Percentiles rank a stretch among this genome's conserved stretches.
Evolutionary conservation across 2,797 vertebrate species (phyloP).

Genomic region (Loriculus beryllinus): DNA sequence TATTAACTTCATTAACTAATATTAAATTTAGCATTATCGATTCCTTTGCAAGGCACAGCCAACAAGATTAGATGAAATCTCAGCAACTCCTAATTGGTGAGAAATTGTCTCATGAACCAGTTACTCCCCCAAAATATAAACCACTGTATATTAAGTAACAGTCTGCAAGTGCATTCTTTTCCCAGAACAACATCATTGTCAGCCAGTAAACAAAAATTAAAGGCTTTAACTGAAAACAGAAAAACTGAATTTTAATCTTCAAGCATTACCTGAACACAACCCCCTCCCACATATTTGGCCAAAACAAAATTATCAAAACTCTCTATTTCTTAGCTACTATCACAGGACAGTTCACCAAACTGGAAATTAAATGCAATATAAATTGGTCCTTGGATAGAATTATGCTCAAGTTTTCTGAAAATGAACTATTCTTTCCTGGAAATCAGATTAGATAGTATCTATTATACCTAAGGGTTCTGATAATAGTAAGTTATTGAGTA

Average conservation of each 20-base stretch:
- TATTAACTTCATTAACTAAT: background rate
- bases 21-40: background rate
- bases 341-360: background rate
- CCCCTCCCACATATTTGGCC: background rate
- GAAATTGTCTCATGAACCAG: background rate
- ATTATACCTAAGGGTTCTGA: background rate
- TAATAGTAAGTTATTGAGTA: background rate
- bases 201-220: background rate
- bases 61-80: background rate
- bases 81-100: background rate
- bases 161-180: background rate
- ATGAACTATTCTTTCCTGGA: background rate
- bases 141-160: background rate
- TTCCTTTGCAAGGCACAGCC: background rate
- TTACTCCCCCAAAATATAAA: background rate
- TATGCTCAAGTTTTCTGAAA: background rate
- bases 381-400: background rate
- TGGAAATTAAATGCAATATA: background rate
- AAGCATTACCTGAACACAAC: background rate
- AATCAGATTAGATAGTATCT: background rate
- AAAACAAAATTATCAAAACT: background rate
- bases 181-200: background rate
- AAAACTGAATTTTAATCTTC: background rate
- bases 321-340: background rate
- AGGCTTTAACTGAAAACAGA: background rate